Evolutionary conservation across 2,113 vertebrate species (phyloP), one percentile per base, ranked within the genome.

Genomic region (Eolophus roseicapilla): DNA sequence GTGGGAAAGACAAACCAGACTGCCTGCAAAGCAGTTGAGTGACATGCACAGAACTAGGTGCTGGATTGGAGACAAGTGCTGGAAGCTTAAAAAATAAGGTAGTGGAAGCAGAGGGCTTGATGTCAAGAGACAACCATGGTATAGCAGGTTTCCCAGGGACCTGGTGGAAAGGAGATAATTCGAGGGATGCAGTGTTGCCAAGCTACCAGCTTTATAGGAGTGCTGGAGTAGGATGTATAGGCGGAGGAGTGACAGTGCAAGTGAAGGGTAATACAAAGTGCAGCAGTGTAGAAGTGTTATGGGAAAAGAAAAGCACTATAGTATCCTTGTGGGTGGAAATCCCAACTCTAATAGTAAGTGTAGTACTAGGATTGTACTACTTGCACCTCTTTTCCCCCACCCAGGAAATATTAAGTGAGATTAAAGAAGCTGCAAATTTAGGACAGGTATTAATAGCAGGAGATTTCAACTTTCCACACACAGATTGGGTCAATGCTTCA

Each of bases 371-470:
- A 68, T 79, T 95, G 65, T 89, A 96, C 81, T 92, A 78, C 77
- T 64, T 86, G 46, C 74, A 57, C 23, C 15, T 13, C 43, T 46
- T 8, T 10, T 16, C 39, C 4, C 23, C 46, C 19, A 60, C 15
- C 27, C 73, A 78, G 89, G 94, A 92, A 95, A 95, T 89, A 95
- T 55, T 75, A 95, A 84, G 55, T 64, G 60, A 92, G 83, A 86
- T 95, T 95, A 95, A 95, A 89, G 91, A 85, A 95, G 57, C 74
- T 76, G 62, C 52, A 82, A 64, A 84, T 95, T 94, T 79, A 92
- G 86, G 70, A 73, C 84, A 75, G 81, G 81, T 95, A 96, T 92
- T 94, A 94, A 87, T 92, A 96, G 93, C 60, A 89, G 84, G 69
- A 93, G 89, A 93, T 96, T 95, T 92, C 77, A 60, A 52, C 70